Evolutionary conservation across 2,888 invertebrate genomes (phyloP), one percentile per base, ranked within the genome.

Genomic region (Urechis unicinctus): DNA sequence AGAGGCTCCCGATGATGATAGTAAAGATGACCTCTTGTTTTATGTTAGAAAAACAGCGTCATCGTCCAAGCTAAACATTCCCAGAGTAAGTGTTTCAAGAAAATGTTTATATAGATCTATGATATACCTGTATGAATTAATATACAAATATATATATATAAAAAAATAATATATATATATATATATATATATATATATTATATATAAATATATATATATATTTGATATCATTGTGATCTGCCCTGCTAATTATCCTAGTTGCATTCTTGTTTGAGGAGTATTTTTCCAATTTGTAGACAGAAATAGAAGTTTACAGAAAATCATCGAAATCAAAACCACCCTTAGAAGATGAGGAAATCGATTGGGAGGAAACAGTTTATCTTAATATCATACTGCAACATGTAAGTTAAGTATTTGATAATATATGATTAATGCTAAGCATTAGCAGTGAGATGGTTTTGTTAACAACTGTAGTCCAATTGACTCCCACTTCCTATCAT

Each of bases 341-440:
- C 2, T 89, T 95, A 71, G 92, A 92, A 59, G 95, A 97, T 82
- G 89, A 90, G 45, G 91, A 91, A 74, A 88, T 96, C 70, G 95
- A 97, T 81, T 98, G 97, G 97, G 96, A 97, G 81, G 97, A 98
- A 82, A 97, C 96, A 56, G 94, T 97, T 63, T 97, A 96, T 81
- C 84, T 97, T 66, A 97, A 97, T 82, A 85, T 97, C 42, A 82
- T 97, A 70, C 89, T 98, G 76, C 97, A 98, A 81, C 96, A 97
- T 83, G 81, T 82, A 59, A 61, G 57, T 52, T 17, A 21, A 28
- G 13, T 48, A 49, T 25, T 52, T 24, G 26, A 13, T 22, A 28
- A 52, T 24, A 28, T 22, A 52, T 52, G 9, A 48, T 48, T 48
- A 36, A n/a, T 30, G 21, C 17, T 30, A 5, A 36, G 21, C 5